Percentiles rank a stretch among this genome's conserved stretches.
Evolutionary conservation across 2,797 vertebrate species (phyloP).

Genomic region (Salmo trutta): DNA sequence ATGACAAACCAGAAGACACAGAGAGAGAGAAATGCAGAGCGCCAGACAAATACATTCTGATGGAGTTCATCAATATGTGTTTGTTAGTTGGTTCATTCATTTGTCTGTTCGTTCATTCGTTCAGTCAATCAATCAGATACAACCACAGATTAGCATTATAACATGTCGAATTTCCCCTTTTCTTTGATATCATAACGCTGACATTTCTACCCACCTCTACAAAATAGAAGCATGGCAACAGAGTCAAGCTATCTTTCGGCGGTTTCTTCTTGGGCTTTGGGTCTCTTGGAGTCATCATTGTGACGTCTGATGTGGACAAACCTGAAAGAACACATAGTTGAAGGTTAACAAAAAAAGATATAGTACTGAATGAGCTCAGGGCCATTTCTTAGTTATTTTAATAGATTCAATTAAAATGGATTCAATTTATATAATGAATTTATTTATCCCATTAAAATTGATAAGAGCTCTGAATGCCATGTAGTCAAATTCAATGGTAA

Average conservation of each 20-base stretch:
- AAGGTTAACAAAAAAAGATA: background rate
- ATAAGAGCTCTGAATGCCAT: background rate
- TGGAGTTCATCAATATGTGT: background rate
- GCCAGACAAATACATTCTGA: background rate
- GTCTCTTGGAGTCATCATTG: slow-evolving; percentile 85
- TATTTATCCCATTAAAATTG: background rate
- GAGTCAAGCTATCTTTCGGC: slow-evolving; percentile 89
- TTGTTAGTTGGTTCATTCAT: too few species aligned
- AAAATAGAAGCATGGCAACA: slow-evolving; percentile 92
- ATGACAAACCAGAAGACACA: background rate
- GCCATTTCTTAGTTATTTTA: background rate
- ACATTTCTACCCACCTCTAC: slow-evolving; percentile 78
- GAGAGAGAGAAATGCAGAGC: background rate
- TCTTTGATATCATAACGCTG: too few species aligned
- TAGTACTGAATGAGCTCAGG: background rate
- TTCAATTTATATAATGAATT: too few species aligned
- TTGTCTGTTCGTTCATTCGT: background rate
- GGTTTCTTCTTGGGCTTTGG: slow-evolving; percentile 75
- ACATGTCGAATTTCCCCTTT: too few species aligned
- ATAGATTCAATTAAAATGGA: background rate
- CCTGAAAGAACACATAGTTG: slow-evolving; percentile 42
- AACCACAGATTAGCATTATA: background rate
- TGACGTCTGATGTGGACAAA: slow-evolving; percentile 37
- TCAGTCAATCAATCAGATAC: background rate
- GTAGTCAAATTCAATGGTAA: background rate